Conservation (phyloP, 2,797 vertebrate species). For the Schizopygopsis pylzovi region DNA sequence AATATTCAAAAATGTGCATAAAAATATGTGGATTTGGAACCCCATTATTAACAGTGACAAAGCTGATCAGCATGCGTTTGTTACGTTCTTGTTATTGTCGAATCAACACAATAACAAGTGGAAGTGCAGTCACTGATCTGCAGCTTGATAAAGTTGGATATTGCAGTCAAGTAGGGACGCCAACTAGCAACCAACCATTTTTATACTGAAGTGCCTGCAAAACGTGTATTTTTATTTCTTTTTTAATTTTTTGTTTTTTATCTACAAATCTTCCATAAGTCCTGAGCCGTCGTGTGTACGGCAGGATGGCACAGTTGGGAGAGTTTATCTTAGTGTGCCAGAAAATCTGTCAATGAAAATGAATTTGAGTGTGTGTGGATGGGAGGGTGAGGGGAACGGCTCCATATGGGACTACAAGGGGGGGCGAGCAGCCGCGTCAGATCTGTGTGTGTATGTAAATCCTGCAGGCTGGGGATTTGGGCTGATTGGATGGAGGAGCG, state of each 20-base stretch:
- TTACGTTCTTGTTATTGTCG: neutral
- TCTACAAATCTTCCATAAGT: conserved; percentile 14
- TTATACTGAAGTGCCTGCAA: neutral
- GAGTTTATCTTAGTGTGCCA: conserved; percentile 15
- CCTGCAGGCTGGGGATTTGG: conserved; percentile 66
- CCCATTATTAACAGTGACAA: neutral
- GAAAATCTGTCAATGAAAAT: conserved; percentile 43
- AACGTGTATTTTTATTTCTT: too few relatives aligned
- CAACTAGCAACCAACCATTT: neutral
- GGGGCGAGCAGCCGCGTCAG: conserved; percentile 35
- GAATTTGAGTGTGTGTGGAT: conserved; percentile 12
- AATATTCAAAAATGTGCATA: neutral
- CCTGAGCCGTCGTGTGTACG: neutral
- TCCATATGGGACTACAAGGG: conserved; percentile 57
- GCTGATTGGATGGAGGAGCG: conserved; percentile 67
- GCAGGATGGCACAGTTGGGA: conserved; percentile 14
- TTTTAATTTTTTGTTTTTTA: neutral
- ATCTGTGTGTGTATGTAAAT: conserved; percentile 46
- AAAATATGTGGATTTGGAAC: neutral
- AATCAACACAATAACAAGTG: neutral
- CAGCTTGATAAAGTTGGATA: neutral
- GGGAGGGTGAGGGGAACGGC: conserved; percentile 7
- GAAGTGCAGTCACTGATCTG: neutral
- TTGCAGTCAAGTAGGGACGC: neutral
- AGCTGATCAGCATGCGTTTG: neutral